A percentile compares a stretch with the other conserved stretches of the same genome.
Conservation (phyloP, 2,888 invertebrate species). For the Phaonia tiefii region DNA sequence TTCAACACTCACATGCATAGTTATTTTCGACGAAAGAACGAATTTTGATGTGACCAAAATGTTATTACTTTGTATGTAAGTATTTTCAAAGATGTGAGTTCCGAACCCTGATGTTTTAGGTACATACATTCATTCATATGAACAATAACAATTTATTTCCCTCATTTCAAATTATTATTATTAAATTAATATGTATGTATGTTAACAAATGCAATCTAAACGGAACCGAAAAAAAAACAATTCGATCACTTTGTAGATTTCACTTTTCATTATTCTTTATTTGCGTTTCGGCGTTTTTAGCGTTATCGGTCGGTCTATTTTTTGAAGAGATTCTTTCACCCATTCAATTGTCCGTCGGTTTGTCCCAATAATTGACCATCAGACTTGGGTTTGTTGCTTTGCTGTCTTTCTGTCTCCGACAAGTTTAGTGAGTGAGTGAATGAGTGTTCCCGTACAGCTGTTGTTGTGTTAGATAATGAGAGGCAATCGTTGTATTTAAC, state of each 20-base stretch:
- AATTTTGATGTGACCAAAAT: too few species aligned
- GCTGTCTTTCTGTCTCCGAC: neutral
- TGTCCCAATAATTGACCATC: neutral
- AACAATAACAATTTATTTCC: neutral
- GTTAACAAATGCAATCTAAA: constrained; percentile 37
- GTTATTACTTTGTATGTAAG: too few species aligned
- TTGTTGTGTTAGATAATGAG: constrained; percentile 14
- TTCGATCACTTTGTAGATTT: constrained; percentile 33
- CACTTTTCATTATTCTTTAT: neutral
- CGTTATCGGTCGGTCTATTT: neutral
- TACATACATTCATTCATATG: neutral
- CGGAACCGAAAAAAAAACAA: constrained; percentile 14
- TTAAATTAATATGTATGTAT: constrained; percentile 38
- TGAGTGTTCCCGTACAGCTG: neutral
- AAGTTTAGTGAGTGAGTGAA: neutral
- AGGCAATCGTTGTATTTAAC: constrained; percentile 11
- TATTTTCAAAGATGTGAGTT: too few species aligned
- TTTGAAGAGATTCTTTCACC: constrained; percentile 27
- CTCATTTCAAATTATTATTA: constrained; percentile 40
- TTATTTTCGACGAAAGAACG: too few species aligned
- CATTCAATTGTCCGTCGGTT: constrained; percentile 32
- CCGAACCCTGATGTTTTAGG: too few species aligned
- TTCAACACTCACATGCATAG: too few species aligned
- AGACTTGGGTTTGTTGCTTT: constrained; percentile 1
- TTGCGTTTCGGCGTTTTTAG: constrained; percentile 3